phyloP scores from a whole-genome alignment of 2,888 invertebrate genomes.

The Nowickia ferox region DNA sequence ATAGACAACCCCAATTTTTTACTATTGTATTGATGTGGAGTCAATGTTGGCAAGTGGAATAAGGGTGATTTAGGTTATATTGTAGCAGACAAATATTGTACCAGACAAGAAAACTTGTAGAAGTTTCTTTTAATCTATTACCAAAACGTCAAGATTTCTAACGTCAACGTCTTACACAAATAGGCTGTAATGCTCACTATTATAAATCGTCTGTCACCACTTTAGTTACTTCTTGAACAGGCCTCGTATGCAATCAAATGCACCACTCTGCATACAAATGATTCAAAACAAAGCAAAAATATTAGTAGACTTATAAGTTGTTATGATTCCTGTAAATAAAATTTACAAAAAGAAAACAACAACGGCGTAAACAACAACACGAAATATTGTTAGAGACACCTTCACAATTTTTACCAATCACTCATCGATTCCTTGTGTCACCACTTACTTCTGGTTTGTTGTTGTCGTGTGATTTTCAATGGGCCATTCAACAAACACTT shows the following conservation, averaged over 20 bases:
- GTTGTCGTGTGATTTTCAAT: slow-evolving; percentile 13
- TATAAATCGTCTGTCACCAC: neutral
- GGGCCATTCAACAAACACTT: slow-evolving; percentile 42
- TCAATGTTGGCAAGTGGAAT: too few relatives aligned
- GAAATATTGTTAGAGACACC: neutral
- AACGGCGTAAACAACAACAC: slow-evolving; percentile 2
- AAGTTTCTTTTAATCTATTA: too few relatives aligned
- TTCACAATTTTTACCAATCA: slow-evolving; percentile 22
- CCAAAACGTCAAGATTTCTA: too few relatives aligned
- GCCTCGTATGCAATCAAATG: neutral
- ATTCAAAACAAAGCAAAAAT: slow-evolving; percentile 38
- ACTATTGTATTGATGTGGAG: too few relatives aligned
- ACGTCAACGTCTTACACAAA: too few relatives aligned
- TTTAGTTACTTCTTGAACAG: neutral
- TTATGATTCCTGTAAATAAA: slow-evolving; percentile 36
- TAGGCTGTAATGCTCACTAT: too few relatives aligned
- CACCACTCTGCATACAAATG: slow-evolving; percentile 2
- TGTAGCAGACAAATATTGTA: too few relatives aligned
- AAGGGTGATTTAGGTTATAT: too few relatives aligned
- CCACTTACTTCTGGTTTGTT: slow-evolving; percentile 48
- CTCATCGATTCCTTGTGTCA: slow-evolving; percentile 36
- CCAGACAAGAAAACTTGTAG: too few relatives aligned
- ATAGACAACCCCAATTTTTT: too few relatives aligned
- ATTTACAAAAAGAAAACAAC: neutral
- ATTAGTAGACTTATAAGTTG: slow-evolving; percentile 20